phyloP scores from a whole-genome alignment of 2,797 vertebrate genomes.

The Gambusia yucatana region DNA sequence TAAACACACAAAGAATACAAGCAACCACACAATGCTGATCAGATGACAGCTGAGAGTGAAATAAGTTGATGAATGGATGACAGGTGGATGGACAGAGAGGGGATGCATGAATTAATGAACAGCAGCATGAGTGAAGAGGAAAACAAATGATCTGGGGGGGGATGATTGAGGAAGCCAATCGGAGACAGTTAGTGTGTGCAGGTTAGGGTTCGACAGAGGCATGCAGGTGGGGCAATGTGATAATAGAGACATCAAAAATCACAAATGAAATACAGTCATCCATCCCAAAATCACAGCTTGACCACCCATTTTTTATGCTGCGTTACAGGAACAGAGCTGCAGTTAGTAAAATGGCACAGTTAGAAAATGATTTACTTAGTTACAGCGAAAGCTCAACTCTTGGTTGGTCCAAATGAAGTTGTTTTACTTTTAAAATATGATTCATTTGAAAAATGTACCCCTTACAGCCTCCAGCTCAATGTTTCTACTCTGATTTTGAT shows the following conservation, averaged over 20 bases:
- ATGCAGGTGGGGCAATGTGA: slow-evolving; percentile 50
- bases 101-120: slow-evolving; percentile 30
- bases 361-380: background rate
- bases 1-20: slow-evolving; percentile 56
- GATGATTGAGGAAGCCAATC: slow-evolving; percentile 38
- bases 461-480: background rate
- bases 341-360: background rate
- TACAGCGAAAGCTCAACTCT: background rate
- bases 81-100: slow-evolving; percentile 9
- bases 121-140: slow-evolving; percentile 16
- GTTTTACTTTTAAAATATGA: background rate
- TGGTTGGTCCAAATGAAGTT: background rate
- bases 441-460: background rate
- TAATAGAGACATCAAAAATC: background rate
- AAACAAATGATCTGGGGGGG: slow-evolving; percentile 22
- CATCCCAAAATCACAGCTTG: slow-evolving; percentile 40
- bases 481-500: background rate
- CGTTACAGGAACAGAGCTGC: slow-evolving; percentile 11
- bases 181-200: slow-evolving; percentile 70
- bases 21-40: slow-evolving; percentile 38
- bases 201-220: slow-evolving; percentile 48
- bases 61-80: slow-evolving; percentile 28
- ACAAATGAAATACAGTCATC: slow-evolving; percentile 6
- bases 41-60: slow-evolving; percentile 26
- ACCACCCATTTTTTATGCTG: slow-evolving; percentile 18